phyloP scores from a whole-genome alignment of 2,113 vertebrate genomes.

The Oryctolagus cuniculus region DNA sequence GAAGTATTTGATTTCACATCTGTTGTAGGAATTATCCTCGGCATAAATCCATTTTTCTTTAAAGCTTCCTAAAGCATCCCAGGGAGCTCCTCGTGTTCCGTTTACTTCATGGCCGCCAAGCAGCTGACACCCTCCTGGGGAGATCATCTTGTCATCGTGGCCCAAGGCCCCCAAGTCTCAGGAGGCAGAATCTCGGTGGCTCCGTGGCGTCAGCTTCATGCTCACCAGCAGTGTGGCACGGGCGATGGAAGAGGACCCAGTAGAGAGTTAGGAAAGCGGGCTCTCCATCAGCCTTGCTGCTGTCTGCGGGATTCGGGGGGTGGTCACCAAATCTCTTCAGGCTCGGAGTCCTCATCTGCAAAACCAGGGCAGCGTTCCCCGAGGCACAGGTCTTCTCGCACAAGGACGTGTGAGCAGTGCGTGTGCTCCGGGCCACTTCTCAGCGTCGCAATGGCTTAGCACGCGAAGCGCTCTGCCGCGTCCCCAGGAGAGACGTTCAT shows the following conservation, averaged over 20 bases:
- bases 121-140: conserved; percentile 72
- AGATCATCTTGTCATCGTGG: conserved; percentile 59
- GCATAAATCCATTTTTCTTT: conserved; percentile 82
- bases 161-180: background rate
- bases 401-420: background rate
- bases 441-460: background rate
- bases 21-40: conserved; percentile 82
- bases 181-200: conserved; percentile 45
- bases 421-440: background rate
- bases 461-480: too few relatives aligned
- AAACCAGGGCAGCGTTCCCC: background rate
- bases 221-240: background rate
- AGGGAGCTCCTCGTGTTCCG: conserved; percentile 4
- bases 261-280: background rate
- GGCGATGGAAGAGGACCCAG: background rate
- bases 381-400: background rate
- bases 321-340: background rate
- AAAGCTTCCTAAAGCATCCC: conserved; percentile 61
- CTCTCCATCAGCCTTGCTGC: background rate
- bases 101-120: conserved; percentile 58
- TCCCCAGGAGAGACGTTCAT: background rate
- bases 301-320: background rate
- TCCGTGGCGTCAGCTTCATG: background rate
- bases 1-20: conserved; percentile 83
- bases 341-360: background rate